Conservation (phyloP, 2,888 invertebrate genomes). For the Furcula furcula region DNA sequence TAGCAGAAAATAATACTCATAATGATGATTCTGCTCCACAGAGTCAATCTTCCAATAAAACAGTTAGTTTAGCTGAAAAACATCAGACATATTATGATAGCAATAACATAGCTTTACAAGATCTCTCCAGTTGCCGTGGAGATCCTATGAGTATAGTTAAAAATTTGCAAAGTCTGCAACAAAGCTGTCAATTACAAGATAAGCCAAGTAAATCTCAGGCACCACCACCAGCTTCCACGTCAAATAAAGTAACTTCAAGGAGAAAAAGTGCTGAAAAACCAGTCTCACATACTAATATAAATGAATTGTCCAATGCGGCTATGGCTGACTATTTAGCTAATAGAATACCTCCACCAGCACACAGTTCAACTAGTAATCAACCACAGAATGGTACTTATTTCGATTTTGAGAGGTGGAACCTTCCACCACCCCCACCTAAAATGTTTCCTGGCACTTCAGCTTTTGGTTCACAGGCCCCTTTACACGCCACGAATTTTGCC, state of each 20-base stretch:
- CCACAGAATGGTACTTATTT: constrained; percentile 87
- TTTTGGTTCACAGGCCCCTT: constrained; percentile 80
- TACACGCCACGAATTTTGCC: constrained; percentile 78
- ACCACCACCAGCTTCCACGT: constrained; percentile 45
- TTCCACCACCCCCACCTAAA: constrained; percentile 86
- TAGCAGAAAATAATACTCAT: constrained; percentile 74
- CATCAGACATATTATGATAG: constrained; percentile 84
- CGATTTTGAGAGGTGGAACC: constrained; percentile 91
- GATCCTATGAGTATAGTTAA: constrained; percentile 90
- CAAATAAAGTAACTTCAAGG: constrained; percentile 61
- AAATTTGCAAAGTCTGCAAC: constrained; percentile 84
- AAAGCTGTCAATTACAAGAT: constrained; percentile 82
- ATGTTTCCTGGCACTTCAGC: constrained; percentile 84
- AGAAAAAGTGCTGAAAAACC: constrained; percentile 84
- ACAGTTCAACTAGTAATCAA: constrained; percentile 82
- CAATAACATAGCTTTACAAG: constrained; percentile 84
- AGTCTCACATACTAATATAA: constrained; percentile 66
- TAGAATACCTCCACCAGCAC: constrained; percentile 87
- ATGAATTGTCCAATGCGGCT: constrained; percentile 77
- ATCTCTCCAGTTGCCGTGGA: constrained; percentile 87
- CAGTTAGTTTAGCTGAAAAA: constrained; percentile 75
- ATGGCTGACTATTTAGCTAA: constrained; percentile 81
- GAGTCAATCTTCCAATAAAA: constrained; percentile 70
- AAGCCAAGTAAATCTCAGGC: constrained; percentile 71
- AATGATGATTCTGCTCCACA: constrained; percentile 66